These are phyloP conservation scores for Spilarctia lutea DNA, from an alignment of 2,888 invertebrate genomes.

Conservation along the genomic window DNA sequence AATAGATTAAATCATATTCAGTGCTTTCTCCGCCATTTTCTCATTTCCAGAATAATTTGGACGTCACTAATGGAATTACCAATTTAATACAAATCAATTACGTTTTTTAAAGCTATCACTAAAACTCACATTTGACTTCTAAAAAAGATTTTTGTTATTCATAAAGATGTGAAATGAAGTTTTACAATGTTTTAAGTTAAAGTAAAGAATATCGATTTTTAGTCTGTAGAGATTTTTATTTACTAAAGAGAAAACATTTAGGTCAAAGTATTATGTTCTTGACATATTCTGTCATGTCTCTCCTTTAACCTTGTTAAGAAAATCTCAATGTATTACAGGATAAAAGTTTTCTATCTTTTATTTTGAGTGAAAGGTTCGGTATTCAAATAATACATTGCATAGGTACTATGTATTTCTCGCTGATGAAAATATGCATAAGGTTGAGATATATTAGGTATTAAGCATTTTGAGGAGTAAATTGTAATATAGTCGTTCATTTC, in stretches of 20 bases:
- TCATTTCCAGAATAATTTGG: background rate
- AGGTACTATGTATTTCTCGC: background rate
- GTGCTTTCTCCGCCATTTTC: background rate
- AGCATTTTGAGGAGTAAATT: background rate
- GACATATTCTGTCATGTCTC: background rate
- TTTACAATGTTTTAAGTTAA: background rate
- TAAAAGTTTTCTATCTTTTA: background rate
- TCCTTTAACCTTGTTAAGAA: conserved; percentile 1
- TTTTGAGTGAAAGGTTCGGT: background rate
- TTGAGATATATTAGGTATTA: background rate
- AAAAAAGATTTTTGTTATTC: background rate
- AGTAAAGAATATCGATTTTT: background rate
- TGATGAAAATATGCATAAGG: background rate
- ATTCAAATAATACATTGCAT: background rate
- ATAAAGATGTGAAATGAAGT: background rate
- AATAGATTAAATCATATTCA: background rate
- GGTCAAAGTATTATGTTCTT: background rate
- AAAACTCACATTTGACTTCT: background rate
- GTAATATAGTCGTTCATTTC: background rate
- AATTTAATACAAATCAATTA: background rate
- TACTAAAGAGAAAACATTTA: background rate
- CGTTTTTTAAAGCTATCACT: background rate
- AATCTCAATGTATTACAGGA: background rate
- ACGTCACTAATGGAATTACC: background rate
- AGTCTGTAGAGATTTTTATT: background rate